Evolutionary conservation across 1,140 invertebrate species (phyloP), one percentile per base, ranked within the genome.

Genomic region (Drosophila melanica): DNA sequence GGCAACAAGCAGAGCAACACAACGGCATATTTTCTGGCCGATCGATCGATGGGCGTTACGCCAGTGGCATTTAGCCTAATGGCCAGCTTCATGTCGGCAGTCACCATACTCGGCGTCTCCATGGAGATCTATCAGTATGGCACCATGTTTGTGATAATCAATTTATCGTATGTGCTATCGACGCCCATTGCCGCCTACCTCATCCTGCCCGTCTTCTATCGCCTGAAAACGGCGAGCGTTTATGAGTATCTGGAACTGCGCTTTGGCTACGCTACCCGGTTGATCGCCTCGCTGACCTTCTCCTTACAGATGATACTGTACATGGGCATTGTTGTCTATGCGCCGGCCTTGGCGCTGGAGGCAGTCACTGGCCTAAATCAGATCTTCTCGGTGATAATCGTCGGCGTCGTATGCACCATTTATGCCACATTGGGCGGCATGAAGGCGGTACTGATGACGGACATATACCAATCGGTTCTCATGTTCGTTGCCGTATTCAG

Each of bases 31-130:
- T 57, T 92, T 3, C 63, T 92, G 27, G 91, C 91, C 0, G 81
- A 86, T 42, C 81, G 90, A 2, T 79, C 75, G 0, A 92, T 92
- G 87, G 62, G 75, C 14, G 93, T 97, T 54, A 84, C 94, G 1
- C 97, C 97, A 0, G 97, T 98, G 0, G 96, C 96, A 2, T 96
- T 98, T 64, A 97, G 96, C 12, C 92, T 98, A 1, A 97, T 98
- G 95, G 97, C 98, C 8, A 98, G 97, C 42, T 98, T 99, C 86
- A 98, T 99, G 96, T 98, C 97, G 0, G 97, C 98, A 10, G 95
- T 98, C 16, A 98, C 97, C 1, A 92, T 99, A 42, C 93, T 99
- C 18, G 98, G 98, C 10, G 95, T 98, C 1, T 96, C 96, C 1
- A 94, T 96, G 53, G 97, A 98, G 92, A 97, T 96, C 92, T 98